Evolutionary conservation across 1,140 invertebrate genomes (phyloP), one percentile per base, ranked within the genome.

Genomic region (Dendroctonus ponderosae): DNA sequence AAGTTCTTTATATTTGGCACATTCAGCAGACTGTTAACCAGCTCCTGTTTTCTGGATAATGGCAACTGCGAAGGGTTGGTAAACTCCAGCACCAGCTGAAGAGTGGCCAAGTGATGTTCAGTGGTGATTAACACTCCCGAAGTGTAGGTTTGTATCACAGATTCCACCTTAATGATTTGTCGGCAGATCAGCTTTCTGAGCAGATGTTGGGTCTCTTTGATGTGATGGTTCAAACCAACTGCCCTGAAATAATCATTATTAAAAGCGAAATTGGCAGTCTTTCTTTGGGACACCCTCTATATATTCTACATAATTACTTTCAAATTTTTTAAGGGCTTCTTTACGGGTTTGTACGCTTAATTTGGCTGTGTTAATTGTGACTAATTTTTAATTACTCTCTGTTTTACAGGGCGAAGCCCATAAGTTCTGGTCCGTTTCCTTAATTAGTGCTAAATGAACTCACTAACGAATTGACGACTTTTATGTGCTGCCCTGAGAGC

Each of bases 121-220:
- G 78, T 78, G 63, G 79, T 76, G 11, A 73, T 75, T 26, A 82
- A 74, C 6, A 77, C 71, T 49, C 77, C 76, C 5, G 73, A 79
- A n/a, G 74, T 63, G 56, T 81, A 83, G 9, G 80, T 72, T 63
- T 77, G 75, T 9, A 81, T 67, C 14, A 82, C 63, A 14, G 57
- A 49, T 54, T 77, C 75, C 8, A 76, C 62, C 64, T 77, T 74
- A 6, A 75, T 62, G 26, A 78, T 71, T 66, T 76, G 65, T 53
- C 75, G 63, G 6, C 51, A 12, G 52, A 82, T 77, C 4, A 81
- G 66, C 7, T 74, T 74, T 57, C 78, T 78, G 5, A 81, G 60
- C 5, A 83, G 67, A 43, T 67, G 71, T 69, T 81, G 80, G 7
- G 74, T 76, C 40, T 75, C 72, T 50, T 74, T 62, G 59, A 80